Evolutionary conservation across 2,888 invertebrate species (phyloP).

Genomic region (Idaea aversata): DNA sequence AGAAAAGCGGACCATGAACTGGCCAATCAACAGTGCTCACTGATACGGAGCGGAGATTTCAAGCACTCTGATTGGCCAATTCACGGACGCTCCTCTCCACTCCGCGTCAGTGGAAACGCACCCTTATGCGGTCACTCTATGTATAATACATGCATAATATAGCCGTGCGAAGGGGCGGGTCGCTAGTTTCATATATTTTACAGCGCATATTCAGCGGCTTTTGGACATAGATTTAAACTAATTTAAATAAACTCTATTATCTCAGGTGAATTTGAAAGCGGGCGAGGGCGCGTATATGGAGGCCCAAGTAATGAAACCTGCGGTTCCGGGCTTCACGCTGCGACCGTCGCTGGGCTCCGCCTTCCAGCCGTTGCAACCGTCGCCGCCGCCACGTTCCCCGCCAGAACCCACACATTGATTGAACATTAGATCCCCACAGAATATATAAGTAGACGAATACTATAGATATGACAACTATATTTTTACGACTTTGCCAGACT

Average conservation of each 20-base stretch:
- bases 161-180: too few relatives aligned
- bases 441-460: not conserved
- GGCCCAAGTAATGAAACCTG: slow-evolving; percentile 79
- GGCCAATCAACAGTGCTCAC: too few relatives aligned
- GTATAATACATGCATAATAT: too few relatives aligned
- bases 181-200: too few relatives aligned
- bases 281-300: slow-evolving; percentile 66
- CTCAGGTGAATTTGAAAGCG: slow-evolving; percentile 82
- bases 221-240: not conserved
- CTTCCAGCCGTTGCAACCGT: slow-evolving; percentile 85
- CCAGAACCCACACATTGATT: slow-evolving; percentile 33
- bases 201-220: too few relatives aligned
- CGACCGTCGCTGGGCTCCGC: slow-evolving; percentile 90
- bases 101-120: too few relatives aligned
- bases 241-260: not conserved
- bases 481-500: too few relatives aligned
- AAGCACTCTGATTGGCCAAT: too few relatives aligned
- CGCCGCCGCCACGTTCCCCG: slow-evolving; percentile 32
- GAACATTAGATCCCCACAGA: not conserved
- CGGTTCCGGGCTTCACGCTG: slow-evolving; percentile 85
- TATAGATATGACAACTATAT: not conserved
- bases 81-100: too few relatives aligned
- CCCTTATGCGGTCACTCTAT: too few relatives aligned
- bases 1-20: too few relatives aligned
- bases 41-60: too few relatives aligned